Base-by-base conservation (phyloP, 1,140 invertebrate genomes). In the Magallana ariakensis region DNA sequence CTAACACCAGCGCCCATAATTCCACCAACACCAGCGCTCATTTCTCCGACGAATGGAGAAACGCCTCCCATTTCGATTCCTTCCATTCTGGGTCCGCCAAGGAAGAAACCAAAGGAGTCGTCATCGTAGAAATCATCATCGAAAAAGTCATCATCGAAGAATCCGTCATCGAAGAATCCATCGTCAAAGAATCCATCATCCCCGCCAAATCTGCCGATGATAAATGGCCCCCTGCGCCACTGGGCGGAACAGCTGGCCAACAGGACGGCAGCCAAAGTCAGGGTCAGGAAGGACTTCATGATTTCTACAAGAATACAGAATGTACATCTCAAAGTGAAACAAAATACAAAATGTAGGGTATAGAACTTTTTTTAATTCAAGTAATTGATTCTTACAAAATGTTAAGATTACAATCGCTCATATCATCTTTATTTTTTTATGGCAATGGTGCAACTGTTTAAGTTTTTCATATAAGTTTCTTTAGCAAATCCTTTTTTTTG, bases 61-160 rank as follows among this genome's bases (percentile, higher is more conserved):
- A 8, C 9, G 19, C 19, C 33, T 46, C 33, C 33, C 33, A 46
- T 46, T 46, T 5, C 33, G 33, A 46, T 4, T 46, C 33, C 33
- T 46, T 5, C 33, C 33, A 2, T 46, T 5, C 33, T 46, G 2
- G 33, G 33, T 5, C 33, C 66, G 33, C 22, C 13, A 13, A 75
- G 13, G 13, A 22, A 13, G 22, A 75, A 26, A 13, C 66, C 66
- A 33, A 46, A 75, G 22, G 33, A 75, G 33, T 75, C 66, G 33
- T 75, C 66, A 26, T 75, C 66, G 22, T 13, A 75, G 66, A 75
- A 75, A 26, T 11, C 66, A 75, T 75, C 66, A 26, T 75, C 66
- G 10, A 10, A 70, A 8, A 33, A 75, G 4, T 13, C 66, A 75
- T 75, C 66, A 26, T 75, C 66, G 22, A 33, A 75, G 9, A 75